Conservation (phyloP, 2,888 invertebrate genomes). For the Amblyjoppa proteus region DNA sequence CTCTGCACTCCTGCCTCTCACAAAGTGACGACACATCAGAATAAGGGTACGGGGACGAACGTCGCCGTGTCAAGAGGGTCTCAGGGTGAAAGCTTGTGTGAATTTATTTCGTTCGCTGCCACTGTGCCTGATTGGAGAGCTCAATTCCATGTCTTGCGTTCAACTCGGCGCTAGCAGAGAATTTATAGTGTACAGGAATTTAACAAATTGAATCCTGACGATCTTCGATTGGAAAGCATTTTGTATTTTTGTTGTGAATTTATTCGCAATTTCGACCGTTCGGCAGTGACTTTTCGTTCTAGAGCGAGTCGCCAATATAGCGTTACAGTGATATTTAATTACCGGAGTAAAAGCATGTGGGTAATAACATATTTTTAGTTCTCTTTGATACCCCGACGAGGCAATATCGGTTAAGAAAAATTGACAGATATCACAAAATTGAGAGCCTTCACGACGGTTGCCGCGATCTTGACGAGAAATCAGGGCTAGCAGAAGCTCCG, state of each 20-base stretch:
- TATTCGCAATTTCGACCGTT: too few species aligned
- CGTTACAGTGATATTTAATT: too few species aligned
- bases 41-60: not conserved
- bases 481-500: not conserved
- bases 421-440: not conserved
- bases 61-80: not conserved
- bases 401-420: constrained; percentile 10
- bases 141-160: not conserved
- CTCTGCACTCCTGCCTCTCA: constrained; percentile 13
- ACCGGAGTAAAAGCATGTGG: not conserved
- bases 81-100: not conserved
- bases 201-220: too few species aligned
- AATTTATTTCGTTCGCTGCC: constrained; percentile 16
- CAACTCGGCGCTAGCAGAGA: too few species aligned
- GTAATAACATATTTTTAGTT: not conserved
- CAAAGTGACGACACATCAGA: constrained; percentile 28
- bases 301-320: too few species aligned
- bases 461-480: not conserved
- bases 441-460: not conserved
- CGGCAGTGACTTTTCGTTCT: too few species aligned
- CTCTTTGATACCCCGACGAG: not conserved
- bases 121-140: not conserved
- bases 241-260: too few species aligned
- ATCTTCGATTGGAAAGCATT: too few species aligned
- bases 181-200: too few species aligned